Conservation (phyloP, 1,140 invertebrate species). For the Bombus waltoni region DNA sequence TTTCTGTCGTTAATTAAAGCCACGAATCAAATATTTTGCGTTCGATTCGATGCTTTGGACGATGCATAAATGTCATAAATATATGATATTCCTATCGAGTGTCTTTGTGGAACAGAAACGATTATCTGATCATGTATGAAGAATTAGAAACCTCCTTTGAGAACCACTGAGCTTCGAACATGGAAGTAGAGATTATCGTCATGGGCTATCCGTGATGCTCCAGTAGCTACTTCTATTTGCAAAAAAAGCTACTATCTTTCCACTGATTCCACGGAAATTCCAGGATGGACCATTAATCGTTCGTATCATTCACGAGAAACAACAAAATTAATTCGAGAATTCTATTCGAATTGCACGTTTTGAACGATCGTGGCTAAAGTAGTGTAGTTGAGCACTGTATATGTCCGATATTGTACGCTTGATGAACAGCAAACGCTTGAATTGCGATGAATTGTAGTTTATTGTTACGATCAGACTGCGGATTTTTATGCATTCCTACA, state of each 20-base stretch:
- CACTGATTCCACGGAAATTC: neutral
- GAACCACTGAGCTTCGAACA: neutral
- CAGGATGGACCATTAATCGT: conserved; percentile 18
- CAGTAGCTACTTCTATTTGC: neutral
- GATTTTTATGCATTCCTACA: no score
- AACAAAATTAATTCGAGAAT: neutral
- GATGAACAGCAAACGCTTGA: conserved; percentile 7
- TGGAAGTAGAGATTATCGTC: conserved; percentile 1
- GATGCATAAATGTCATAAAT: neutral
- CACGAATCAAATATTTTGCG: conserved; percentile 15
- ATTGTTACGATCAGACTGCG: conserved; percentile 12
- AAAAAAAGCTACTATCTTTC: neutral
- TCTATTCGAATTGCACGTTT: conserved; percentile 5
- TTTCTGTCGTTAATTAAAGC: conserved; percentile 2
- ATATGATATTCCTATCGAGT: neutral
- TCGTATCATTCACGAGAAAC: neutral
- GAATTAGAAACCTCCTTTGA: neutral
- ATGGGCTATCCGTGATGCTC: neutral
- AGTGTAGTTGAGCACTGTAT: conserved; percentile 8
- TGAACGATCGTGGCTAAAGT: conserved; percentile 13
- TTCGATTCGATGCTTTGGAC: conserved; percentile 10
- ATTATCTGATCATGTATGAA: neutral
- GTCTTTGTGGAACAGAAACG: neutral
- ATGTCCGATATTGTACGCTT: conserved; percentile 20
- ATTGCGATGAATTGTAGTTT: conserved; percentile 21